A percentile compares a stretch with the other conserved stretches of the same genome.
Evolutionary conservation across 2,113 vertebrate species (phyloP).

Genomic region (Alligator sinensis): DNA sequence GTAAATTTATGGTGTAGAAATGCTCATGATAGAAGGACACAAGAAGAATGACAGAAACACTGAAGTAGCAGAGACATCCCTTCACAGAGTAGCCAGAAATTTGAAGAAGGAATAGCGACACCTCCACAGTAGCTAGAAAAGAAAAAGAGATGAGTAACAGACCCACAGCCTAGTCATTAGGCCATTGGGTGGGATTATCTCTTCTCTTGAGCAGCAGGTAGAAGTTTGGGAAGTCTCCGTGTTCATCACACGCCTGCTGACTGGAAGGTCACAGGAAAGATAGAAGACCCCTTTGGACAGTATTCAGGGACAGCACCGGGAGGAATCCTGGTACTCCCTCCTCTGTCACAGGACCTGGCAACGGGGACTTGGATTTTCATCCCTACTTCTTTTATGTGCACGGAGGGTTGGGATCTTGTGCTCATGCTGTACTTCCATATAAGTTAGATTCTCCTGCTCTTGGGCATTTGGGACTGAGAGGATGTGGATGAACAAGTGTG

Average conservation of each 20-base stretch:
- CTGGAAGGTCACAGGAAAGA: neutral
- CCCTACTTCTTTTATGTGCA: neutral
- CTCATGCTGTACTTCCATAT: neutral
- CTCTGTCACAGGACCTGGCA: too few relatives aligned
- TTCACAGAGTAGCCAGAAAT: neutral
- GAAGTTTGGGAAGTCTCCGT: neutral
- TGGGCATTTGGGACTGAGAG: neutral
- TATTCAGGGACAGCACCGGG: too few relatives aligned
- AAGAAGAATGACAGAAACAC: neutral
- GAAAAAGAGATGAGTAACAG: neutral
- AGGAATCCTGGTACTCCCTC: too few relatives aligned
- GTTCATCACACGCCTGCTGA: too few relatives aligned
- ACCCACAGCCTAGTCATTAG: neutral
- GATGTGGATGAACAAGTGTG: neutral
- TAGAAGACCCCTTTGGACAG: too few relatives aligned
- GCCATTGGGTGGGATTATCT: neutral
- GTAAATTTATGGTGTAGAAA: too few relatives aligned
- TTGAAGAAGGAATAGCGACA: neutral
- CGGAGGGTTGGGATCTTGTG: neutral
- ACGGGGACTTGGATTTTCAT: too few relatives aligned
- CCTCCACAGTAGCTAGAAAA: neutral
- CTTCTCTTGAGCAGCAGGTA: neutral
- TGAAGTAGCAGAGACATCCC: neutral
- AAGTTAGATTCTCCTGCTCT: neutral
- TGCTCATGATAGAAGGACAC: neutral